Conservation (phyloP, 2,888 invertebrate genomes). For the Iphiclides podalirius region DNA sequence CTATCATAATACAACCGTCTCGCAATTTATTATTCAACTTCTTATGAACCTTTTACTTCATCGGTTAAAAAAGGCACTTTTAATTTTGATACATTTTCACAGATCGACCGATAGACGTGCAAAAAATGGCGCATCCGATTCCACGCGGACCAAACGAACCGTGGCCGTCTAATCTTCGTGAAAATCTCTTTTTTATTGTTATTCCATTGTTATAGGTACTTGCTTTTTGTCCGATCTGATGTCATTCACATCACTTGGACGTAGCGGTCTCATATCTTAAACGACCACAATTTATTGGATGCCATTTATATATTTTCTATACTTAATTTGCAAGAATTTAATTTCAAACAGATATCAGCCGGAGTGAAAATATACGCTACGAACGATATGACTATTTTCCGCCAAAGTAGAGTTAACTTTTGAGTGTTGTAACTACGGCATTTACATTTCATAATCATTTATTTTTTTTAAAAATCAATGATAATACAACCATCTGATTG, state of each 20-base stretch:
- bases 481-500: too few species aligned
- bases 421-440: too few species aligned
- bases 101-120: slow-evolving; percentile 30
- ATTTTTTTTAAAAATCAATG: too few species aligned
- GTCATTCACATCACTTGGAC: slow-evolving; percentile 57
- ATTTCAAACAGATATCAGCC: too few species aligned
- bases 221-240: slow-evolving; percentile 53
- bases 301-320: neutral
- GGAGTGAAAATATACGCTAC: too few species aligned
- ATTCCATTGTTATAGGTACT: slow-evolving; percentile 40
- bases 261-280: slow-evolving; percentile 15
- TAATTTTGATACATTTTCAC: slow-evolving; percentile 24
- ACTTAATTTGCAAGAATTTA: too few species aligned
- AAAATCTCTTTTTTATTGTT: slow-evolving; percentile 55
- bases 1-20: neutral
- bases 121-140: slow-evolving; percentile 28
- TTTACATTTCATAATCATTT: too few species aligned
- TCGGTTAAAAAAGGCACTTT: neutral
- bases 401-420: too few species aligned
- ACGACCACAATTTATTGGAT: slow-evolving; percentile 7
- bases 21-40: slow-evolving; percentile 16
- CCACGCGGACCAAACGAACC: slow-evolving; percentile 41
- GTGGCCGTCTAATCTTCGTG: slow-evolving; percentile 51
- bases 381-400: too few species aligned
- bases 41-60: neutral